Conservation (phyloP, 1,140 invertebrate genomes). For the Heliconius hewitsoni region DNA sequence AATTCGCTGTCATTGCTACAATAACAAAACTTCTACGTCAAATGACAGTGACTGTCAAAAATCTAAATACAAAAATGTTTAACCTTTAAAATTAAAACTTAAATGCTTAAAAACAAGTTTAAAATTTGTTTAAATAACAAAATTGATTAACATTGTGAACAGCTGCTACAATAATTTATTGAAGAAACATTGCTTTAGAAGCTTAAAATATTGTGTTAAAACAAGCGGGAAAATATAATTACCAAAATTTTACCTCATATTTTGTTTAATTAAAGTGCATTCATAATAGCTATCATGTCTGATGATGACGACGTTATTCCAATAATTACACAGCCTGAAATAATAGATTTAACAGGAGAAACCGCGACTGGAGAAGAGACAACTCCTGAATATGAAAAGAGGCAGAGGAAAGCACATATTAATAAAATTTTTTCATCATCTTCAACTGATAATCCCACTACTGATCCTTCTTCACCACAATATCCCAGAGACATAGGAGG, state of each 20-base stretch:
- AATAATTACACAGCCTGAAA: not conserved
- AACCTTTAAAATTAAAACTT: not conserved
- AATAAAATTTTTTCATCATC: not conserved
- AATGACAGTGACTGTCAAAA: constrained; percentile 4
- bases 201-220: not conserved
- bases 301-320: constrained; percentile 4
- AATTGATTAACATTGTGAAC: not conserved
- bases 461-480: not conserved
- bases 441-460: not conserved
- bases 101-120: not conserved
- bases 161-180: not conserved
- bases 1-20: not conserved
- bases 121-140: not conserved
- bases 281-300: not conserved
- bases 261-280: not conserved
- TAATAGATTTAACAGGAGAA: constrained; percentile 8
- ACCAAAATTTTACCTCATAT: not conserved
- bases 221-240: not conserved
- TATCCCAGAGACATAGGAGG: constrained; percentile 32
- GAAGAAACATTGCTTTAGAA: not conserved
- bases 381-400: not conserved
- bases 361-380: not conserved
- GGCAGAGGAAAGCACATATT: not conserved
- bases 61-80: not conserved
- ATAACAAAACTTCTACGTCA: not conserved